Conservation (phyloP, 2,113 vertebrate genomes). For the Fukomys damarensis region DNA sequence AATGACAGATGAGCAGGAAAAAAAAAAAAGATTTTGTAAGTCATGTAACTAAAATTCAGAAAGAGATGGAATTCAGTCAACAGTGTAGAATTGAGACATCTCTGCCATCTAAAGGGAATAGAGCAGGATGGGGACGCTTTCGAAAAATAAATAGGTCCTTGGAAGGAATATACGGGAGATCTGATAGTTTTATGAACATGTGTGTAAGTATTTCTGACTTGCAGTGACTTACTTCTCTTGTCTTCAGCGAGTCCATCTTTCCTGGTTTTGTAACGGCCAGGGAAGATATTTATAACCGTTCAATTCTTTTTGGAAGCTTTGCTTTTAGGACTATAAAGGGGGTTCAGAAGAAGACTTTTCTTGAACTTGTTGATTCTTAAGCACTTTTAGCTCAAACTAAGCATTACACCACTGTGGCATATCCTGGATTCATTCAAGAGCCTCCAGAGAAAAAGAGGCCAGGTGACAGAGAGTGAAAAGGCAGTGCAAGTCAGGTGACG, state of each 20-base stretch:
- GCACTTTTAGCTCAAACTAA: not conserved
- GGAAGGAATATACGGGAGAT: not conserved
- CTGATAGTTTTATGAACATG: not conserved
- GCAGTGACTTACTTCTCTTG: not conserved
- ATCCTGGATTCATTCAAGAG: not conserved
- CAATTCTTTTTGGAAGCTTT: not conserved
- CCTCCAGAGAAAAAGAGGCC: not conserved
- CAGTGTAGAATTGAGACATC: not conserved
- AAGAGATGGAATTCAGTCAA: not conserved
- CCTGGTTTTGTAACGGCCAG: not conserved
- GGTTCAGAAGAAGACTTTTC: not conserved
- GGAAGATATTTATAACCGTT: not conserved
- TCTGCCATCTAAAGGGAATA: not conserved
- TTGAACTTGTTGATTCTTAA: not conserved
- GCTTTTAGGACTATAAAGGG: not conserved
- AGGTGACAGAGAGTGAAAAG: not conserved
- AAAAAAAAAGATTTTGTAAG: not conserved
- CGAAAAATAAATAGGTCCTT: not conserved
- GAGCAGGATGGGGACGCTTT: not conserved
- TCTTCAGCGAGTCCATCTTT: not conserved
- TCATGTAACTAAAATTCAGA: not conserved
- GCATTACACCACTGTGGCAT: fast-evolving
- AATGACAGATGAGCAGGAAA: not conserved
- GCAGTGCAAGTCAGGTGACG: fast-evolving
- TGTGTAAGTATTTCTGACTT: not conserved